phyloP scores from a whole-genome alignment of 1,140 invertebrate genomes.

The Euschistus heros region DNA sequence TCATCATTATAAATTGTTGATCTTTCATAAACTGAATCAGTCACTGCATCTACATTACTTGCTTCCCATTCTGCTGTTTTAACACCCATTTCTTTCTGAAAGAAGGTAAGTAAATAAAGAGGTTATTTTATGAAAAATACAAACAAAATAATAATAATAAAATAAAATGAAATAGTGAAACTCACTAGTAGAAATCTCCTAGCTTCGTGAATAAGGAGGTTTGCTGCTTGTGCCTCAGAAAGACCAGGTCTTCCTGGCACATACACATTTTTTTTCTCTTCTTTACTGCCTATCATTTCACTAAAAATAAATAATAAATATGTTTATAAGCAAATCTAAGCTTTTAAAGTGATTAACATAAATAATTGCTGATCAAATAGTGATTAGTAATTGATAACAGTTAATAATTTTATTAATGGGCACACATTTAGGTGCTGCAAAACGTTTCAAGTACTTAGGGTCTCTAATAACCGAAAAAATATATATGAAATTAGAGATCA shows the following conservation, averaged over 20 bases:
- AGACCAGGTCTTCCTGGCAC: constrained; percentile 71
- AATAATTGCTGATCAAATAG: no score
- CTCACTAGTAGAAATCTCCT: constrained; percentile 49
- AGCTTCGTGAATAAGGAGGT: constrained; percentile 68
- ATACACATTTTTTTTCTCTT: constrained; percentile 46
- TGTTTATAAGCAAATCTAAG: no score
- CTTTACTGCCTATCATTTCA: constrained; percentile 23
- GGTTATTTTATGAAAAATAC: no score
- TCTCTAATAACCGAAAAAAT: no score
- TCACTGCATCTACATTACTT: constrained; percentile 12
- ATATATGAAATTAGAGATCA: no score
- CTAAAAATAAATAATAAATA: constrained; percentile 11
- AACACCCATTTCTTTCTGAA: constrained; percentile 43
- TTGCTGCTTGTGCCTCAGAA: constrained; percentile 70
- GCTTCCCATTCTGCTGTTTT: constrained; percentile 37
- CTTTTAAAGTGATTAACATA: no score
- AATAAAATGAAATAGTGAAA: not conserved
- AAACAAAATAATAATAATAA: constrained; percentile 19
- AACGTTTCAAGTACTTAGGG: no score
- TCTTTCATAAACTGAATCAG: constrained; percentile 11
- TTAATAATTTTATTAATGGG: no score
- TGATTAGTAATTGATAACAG: no score
- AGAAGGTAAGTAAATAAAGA: no score
- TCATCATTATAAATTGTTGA: not conserved
- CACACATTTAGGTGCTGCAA: no score